phyloP scores from a whole-genome alignment of 2,888 invertebrate species.

The Nomada fabriciana region DNA sequence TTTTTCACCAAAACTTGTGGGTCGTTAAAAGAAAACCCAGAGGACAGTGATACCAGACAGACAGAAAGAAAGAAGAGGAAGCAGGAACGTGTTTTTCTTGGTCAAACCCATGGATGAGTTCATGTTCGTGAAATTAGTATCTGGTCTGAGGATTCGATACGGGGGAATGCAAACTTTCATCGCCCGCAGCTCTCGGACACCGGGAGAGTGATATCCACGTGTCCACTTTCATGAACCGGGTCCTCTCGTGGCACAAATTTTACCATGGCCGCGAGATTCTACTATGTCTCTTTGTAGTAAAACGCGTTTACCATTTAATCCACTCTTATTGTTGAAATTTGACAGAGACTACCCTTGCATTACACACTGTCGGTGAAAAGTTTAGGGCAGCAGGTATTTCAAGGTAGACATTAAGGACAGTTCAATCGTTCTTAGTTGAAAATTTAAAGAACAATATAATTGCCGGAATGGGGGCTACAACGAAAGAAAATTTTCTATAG shows the following conservation, averaged over 20 bases:
- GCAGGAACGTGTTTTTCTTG: constrained; percentile 36
- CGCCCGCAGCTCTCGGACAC: constrained; percentile 66
- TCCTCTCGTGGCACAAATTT: constrained; percentile 45
- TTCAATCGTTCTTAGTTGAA: too few species aligned
- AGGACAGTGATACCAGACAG: not conserved
- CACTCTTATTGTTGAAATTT: not conserved
- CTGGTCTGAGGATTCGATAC: constrained; percentile 48
- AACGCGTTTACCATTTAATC: not conserved
- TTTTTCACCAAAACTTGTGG: constrained; percentile 8
- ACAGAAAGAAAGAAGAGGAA: not conserved
- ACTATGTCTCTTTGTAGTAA: not conserved
- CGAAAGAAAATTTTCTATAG: too few species aligned
- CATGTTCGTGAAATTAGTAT: constrained; percentile 66
- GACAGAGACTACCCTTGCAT: too few species aligned
- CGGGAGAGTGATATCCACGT: constrained; percentile 65
- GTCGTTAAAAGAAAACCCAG: constrained; percentile 6
- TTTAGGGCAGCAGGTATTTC: too few species aligned
- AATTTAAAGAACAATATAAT: too few species aligned
- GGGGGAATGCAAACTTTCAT: constrained; percentile 69
- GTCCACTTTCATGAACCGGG: constrained; percentile 67
- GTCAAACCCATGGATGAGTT: constrained; percentile 47
- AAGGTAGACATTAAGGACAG: too few species aligned
- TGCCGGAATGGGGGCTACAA: too few species aligned
- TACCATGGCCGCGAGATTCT: not conserved
- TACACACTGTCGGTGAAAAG: too few species aligned